Base-by-base conservation (phyloP, 2,888 invertebrate genomes). In the Rutpela maculata region DNA sequence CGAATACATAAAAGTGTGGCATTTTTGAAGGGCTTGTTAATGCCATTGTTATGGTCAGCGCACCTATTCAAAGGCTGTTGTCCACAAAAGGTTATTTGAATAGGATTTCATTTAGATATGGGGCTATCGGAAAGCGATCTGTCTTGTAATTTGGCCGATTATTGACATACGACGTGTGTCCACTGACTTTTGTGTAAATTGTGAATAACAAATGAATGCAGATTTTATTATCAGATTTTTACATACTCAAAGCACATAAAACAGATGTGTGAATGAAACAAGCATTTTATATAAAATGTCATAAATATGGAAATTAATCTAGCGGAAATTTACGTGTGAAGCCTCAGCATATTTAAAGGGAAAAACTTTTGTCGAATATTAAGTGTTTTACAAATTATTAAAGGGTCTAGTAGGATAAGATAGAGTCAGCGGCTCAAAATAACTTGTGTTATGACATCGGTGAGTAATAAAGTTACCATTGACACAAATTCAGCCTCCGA, bases 131-230 rank as follows among this genome's bases (percentile, higher is more conserved):
- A 82, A 82, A 84, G 75, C 84, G 80, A 86, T 86, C 85, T 81
- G 81, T 86, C 85, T 85, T 85, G 83, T 82, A 84, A 83, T 84
- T 86, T 84, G 84, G 83, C 77, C 78, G 83, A 82, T 85, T 83
- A 86, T 81, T 85, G 86, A 85, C 85, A 81, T 75, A 66, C 77
- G 82, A 78, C 86, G 83, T 82, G 83, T 84, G 84, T 73, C 77
- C 57, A 75, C 71, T 71, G 72, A 57, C 74, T 69, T 73, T 72
- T 77, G 63, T 68, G 63, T 72, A 63, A 72, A 62, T 75, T 76
- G 78, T 68, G 68, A 63, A 63, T 71, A 79, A 76, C 77, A 79
- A 79, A 79, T 74, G 73, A 74, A 69, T 22, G 26, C 67, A n/a
- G 50, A 67, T 67, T 67, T 26, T 67, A 67, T 55, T 67, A 67